Base-by-base conservation (phyloP, 2,888 invertebrate species). In the Calameuta idolon region DNA sequence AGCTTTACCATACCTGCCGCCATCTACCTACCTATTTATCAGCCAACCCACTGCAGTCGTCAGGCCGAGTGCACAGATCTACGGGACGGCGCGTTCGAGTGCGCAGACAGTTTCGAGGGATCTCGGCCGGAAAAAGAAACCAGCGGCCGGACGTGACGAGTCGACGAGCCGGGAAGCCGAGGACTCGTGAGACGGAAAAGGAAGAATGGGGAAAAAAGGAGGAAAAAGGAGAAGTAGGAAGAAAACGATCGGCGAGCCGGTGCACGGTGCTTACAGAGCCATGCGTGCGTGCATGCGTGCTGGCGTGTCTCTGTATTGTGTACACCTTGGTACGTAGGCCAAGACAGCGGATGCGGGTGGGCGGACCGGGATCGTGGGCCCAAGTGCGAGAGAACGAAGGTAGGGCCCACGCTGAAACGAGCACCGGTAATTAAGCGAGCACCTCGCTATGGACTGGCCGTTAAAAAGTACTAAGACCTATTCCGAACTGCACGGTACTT, bases 281-380 rank as follows among this genome's bases (percentile, higher is more conserved):
- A 2, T 71, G 71, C 71, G 71, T 33, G 31, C 30, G 69, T n/a
- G 69, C 69, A 0, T 33, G 12, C 69, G 69, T 34, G 71, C 71
- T 23, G 23, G 9, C 55, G 23, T 55, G 23, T 55, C 55, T 55
- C 55, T 55, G 55, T 55, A 23, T 55, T 73, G 79, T 81, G 77
- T 80, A 74, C 74, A 68, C 81, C 80, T 80, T 86, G 84, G 80
- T 79, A 83, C 86, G 85, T 82, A 80, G 85, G 86, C 82, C 80
- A 81, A 80, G 75, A 80, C 82, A 79, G 85, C 89, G 88, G 89
- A 88, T 89, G 88, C 86, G 87, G 86, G 88, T 88, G 89, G 88
- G 89, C 88, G 88, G 85, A 89, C 89, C 88, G 87, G 88, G 86
- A 87, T 85, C 83, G 74, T 75, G 82, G 69, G 76, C 34, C 73